Conservation (phyloP, 37 sponge, comb jelly and placozoan species). For the Aplysina aerophoba region DNA sequence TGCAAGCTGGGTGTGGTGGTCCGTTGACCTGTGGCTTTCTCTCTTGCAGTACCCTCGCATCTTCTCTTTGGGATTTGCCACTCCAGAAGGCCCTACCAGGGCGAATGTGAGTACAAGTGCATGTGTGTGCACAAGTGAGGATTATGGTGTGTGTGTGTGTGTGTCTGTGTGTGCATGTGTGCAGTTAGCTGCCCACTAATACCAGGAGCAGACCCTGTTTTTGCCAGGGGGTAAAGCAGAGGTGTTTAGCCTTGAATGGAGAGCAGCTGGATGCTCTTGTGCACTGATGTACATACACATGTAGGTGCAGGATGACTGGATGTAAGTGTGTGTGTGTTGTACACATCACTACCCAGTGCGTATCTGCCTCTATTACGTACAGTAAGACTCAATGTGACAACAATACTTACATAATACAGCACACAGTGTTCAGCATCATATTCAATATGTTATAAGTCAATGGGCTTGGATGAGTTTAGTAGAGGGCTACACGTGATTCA, state of each 20-base stretch:
- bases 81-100: conserved; percentile 53
- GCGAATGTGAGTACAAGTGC: conserved; percentile 36
- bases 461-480: not conserved
- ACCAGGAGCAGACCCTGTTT: no score
- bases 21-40: not conserved
- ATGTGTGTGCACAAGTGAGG: conserved; percentile 1
- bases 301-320: not conserved
- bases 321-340: not conserved
- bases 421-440: no score
- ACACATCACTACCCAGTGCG: not conserved
- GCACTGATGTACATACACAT: not conserved
- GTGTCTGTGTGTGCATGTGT: conserved; percentile 31
- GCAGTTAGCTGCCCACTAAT: no score
- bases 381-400: no score
- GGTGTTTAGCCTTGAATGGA: no score
- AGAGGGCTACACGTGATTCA: not conserved
- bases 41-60: conserved; percentile 56
- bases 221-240: no score
- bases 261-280: no score
- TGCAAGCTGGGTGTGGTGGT: not conserved
- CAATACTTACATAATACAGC: no score
- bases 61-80: conserved; percentile 56
- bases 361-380: not conserved
- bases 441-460: no score
- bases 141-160: conserved; percentile 23